Conservation (phyloP, 2,888 invertebrate genomes). For the Standfussiana lucernea region DNA sequence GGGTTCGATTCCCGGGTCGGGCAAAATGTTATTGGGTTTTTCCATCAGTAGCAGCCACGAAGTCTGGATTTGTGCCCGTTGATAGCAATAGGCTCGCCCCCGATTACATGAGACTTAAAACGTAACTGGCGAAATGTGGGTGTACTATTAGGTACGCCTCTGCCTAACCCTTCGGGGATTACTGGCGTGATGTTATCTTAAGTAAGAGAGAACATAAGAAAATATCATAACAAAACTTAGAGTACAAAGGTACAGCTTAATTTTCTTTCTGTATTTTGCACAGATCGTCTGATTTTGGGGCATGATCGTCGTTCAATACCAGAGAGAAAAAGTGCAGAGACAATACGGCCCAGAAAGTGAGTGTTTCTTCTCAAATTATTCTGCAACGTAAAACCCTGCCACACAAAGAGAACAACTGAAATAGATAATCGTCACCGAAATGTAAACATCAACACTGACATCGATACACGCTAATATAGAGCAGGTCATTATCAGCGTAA, state of each 20-base stretch:
- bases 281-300: not conserved
- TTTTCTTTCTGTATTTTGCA: not conserved
- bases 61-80: too few relatives aligned
- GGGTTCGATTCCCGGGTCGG: too few relatives aligned
- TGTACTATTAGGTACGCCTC: too few relatives aligned
- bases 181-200: too few relatives aligned
- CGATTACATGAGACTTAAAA: too few relatives aligned
- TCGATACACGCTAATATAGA: conserved; percentile 49
- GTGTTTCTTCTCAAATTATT: not conserved
- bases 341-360: not conserved
- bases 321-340: not conserved
- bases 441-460: conserved; percentile 60
- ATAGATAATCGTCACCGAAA: conserved; percentile 38
- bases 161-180: too few relatives aligned
- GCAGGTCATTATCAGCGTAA: conserved; percentile 62
- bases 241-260: not conserved
- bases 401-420: conserved; percentile 21
- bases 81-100: too few relatives aligned
- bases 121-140: too few relatives aligned
- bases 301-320: not conserved
- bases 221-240: not conserved
- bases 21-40: too few relatives aligned
- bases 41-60: too few relatives aligned
- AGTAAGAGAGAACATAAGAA: too few relatives aligned
- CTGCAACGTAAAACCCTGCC: not conserved